Evolutionary conservation across 2,797 vertebrate species (phyloP), one percentile per base, ranked within the genome.

Genomic region (Alcedo quadribrachys): DNA sequence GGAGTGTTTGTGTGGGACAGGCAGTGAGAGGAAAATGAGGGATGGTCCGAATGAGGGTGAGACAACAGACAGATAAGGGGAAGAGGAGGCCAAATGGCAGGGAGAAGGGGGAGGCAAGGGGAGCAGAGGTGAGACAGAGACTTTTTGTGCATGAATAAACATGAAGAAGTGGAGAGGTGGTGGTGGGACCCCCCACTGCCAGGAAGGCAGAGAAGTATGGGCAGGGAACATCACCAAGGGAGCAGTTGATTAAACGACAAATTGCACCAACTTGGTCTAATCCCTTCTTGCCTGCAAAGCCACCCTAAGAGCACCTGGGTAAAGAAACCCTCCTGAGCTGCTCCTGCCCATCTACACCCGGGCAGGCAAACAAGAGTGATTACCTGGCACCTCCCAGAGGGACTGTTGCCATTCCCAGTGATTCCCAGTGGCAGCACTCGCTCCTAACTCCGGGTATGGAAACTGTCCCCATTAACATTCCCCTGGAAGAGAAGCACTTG

Each of bases 1-100:
- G 73, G 54, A 85, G 76, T 69, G 79, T 75, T 85, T 83, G 69
- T 35, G 50, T n/a, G 70, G 63, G 66, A 75, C 79, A 82, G 71
- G 76, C 81, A 62, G 66, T 0, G 86, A 89, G 83, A 95, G 90
- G 69, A 93, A 94, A 95, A 95, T 86, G 94, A 93, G 84, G 45
- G 75, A 80, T 76, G 63, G 75, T 30, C 90, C 71, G 80, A 82
- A 81, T 50, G 83, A 92, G 57, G 32, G 30, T 70, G 78, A 88
- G 77, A 92, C 65, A 93, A 81, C 42, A 86, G 84, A 76, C 14
- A 62, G 58, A 88, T 92, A 88, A 93, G 18, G 76, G 81, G 61
- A 79, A 83, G 79, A 90, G 60, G 73, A 60, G 65, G 83, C 81
- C 95, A 95, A 95, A 96, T 95, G 93, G 92, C 54, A 68, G 32